phyloP scores from a whole-genome alignment of 2,888 invertebrate genomes.

The Dasysyrphus tricinctus region DNA sequence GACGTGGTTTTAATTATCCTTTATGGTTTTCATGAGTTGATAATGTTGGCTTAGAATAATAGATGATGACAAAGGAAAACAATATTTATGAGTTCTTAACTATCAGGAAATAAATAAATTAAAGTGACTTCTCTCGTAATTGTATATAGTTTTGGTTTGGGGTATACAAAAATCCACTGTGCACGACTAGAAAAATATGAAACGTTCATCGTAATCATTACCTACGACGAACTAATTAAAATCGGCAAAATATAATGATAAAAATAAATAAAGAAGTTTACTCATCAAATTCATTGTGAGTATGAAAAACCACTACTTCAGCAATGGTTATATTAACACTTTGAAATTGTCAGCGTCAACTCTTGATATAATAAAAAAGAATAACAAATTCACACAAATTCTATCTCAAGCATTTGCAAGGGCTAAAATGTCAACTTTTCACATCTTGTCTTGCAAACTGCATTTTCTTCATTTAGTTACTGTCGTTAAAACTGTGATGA shows the following conservation, averaged over 20 bases:
- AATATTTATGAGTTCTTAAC: constrained; percentile 9
- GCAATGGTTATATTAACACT: too few species aligned
- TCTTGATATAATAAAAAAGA: too few species aligned
- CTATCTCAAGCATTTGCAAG: too few species aligned
- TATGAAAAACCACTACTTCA: too few species aligned
- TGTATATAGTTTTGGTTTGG: not conserved
- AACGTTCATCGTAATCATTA: not conserved
- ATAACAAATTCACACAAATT: too few species aligned
- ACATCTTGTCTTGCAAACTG: too few species aligned
- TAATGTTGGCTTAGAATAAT: constrained; percentile 44
- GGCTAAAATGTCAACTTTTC: too few species aligned
- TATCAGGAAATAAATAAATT: not conserved
- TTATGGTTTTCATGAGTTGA: constrained; percentile 43
- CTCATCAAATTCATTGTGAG: too few species aligned
- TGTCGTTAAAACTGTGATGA: too few species aligned
- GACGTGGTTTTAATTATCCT: constrained; percentile 54
- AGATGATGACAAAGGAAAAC: constrained; percentile 6
- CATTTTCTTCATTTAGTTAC: too few species aligned
- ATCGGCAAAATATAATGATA: not conserved
- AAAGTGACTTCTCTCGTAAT: not conserved
- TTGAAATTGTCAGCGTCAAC: too few species aligned
- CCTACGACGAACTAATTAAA: not conserved
- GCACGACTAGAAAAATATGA: not conserved
- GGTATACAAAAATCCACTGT: not conserved
- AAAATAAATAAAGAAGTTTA: too few species aligned